Conservation (phyloP, 1,140 invertebrate genomes). For the Aplysia californica region DNA sequence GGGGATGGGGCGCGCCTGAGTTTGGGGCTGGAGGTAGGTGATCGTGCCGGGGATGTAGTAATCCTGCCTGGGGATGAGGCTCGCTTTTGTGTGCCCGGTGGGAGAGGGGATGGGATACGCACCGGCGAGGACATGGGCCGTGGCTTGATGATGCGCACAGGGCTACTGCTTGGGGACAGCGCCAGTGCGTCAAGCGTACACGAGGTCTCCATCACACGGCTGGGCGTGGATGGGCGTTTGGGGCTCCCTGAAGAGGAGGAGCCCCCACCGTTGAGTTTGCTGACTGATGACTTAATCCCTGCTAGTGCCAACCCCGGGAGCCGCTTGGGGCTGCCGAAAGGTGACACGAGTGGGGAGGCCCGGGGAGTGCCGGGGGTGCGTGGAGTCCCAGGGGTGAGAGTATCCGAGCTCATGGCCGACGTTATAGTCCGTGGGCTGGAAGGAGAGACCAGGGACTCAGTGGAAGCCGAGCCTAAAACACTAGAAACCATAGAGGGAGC, state of each 20-base stretch:
- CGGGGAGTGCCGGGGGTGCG: conserved; percentile 38
- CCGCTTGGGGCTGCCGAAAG: conserved; percentile 46
- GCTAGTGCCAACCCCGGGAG: conserved; percentile 31
- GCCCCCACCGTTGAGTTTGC: conserved; percentile 26
- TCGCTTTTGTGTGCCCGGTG: conserved; percentile 38
- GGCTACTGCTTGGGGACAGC: conserved; percentile 49
- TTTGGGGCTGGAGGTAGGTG: conserved; percentile 60
- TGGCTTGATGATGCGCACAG: conserved; percentile 51
- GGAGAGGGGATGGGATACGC: conserved; percentile 50
- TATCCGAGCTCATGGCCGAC: conserved; percentile 75
- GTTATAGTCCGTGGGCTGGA: conserved; percentile 67
- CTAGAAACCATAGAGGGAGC: conserved; percentile 33
- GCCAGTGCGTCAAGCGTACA: conserved; percentile 46
- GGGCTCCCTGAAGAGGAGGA: conserved; percentile 41
- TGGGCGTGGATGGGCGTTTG: conserved; percentile 43
- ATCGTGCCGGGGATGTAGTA: conserved; percentile 37
- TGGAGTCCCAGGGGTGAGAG: conserved; percentile 69
- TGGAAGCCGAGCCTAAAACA: conserved; percentile 23
- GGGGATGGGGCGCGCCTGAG: conserved; percentile 61
- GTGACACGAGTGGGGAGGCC: conserved; percentile 42
- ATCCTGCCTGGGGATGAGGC: conserved; percentile 40
- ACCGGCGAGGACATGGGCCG: conserved; percentile 54
- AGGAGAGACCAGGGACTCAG: conserved; percentile 42
- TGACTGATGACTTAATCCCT: conserved; percentile 26
- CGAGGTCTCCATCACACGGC: conserved; percentile 35